Evolutionary conservation across 2,113 vertebrate genomes (phyloP).

Genomic region (Talpa occidentalis): DNA sequence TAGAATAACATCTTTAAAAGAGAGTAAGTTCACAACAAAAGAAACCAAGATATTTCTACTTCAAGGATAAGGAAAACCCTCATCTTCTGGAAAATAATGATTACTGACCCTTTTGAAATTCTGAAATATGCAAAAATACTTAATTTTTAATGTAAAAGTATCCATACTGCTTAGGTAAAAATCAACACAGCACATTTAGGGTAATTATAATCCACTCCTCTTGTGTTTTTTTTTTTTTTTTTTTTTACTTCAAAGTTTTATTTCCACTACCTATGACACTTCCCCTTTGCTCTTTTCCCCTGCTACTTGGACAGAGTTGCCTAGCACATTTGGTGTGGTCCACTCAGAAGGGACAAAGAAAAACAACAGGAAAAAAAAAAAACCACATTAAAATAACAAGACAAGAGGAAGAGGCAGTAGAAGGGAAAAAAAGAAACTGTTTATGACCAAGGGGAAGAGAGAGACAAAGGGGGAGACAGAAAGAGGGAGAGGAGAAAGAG

Average conservation of each 20-base stretch:
- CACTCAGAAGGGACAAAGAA: slow-evolving; percentile 54
- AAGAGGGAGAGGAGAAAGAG: not conserved
- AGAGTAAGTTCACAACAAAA: slow-evolving; percentile 18
- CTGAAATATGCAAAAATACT: slow-evolving; percentile 19
- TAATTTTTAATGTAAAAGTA: not conserved
- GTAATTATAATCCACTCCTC: slow-evolving; percentile 37
- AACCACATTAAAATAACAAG: slow-evolving; percentile 40
- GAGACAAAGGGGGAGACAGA: not conserved
- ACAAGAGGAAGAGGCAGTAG: not conserved
- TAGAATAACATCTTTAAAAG: slow-evolving; percentile 54
- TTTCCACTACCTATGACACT: slow-evolving; percentile 12
- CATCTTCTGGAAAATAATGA: slow-evolving; percentile 52
- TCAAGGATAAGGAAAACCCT: slow-evolving; percentile 33
- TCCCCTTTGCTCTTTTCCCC: slow-evolving; percentile 20
- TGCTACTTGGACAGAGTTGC: slow-evolving; percentile 8
- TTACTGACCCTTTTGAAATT: slow-evolving; percentile 32
- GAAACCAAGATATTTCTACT: not conserved
- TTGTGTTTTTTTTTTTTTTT: no score
- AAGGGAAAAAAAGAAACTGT: not conserved
- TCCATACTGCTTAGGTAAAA: slow-evolving; percentile 46
- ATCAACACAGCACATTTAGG: not conserved
- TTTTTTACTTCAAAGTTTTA: slow-evolving; percentile 39
- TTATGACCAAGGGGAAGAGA: not conserved
- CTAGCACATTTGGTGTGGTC: not conserved
- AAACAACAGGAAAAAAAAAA: slow-evolving; percentile 36